phyloP scores from a whole-genome alignment of 2,888 invertebrate species.

The Periphyllus acericola region DNA sequence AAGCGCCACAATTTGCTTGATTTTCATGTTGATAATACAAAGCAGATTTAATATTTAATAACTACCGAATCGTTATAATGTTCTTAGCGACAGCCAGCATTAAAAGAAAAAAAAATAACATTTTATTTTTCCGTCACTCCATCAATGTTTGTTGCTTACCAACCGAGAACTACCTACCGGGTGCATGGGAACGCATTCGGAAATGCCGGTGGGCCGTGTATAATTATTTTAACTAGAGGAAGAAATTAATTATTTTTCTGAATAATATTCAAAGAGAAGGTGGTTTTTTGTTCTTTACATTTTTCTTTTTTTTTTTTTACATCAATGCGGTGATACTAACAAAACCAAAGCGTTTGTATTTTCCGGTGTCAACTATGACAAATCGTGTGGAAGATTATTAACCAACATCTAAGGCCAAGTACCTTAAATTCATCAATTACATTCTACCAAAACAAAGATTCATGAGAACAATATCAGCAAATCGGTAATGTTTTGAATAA shows the following conservation, averaged over 20 bases:
- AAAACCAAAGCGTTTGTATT: conserved; percentile 50
- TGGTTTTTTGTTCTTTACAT: conserved; percentile 46
- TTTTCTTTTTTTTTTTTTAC: neutral
- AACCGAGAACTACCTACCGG: conserved; percentile 40
- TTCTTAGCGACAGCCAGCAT: neutral
- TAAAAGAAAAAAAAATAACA: conserved; percentile 3
- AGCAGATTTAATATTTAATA: conserved; percentile 42
- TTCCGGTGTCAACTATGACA: conserved; percentile 61
- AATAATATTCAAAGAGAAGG: conserved; percentile 59
- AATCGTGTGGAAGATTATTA: conserved; percentile 59
- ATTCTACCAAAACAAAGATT: conserved; percentile 11
- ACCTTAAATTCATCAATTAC: conserved; percentile 56
- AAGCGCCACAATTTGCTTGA: neutral
- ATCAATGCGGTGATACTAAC: neutral
- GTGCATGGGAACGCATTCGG: conserved; percentile 52
- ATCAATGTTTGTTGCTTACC: conserved; percentile 28
- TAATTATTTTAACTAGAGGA: conserved; percentile 62
- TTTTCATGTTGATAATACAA: conserved; percentile 1
- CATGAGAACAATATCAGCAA: neutral
- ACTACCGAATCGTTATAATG: conserved; percentile 11
- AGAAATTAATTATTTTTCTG: conserved; percentile 58
- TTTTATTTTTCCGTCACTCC: conserved; percentile 28
- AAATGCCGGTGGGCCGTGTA: conserved; percentile 59
- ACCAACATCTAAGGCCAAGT: conserved; percentile 48
- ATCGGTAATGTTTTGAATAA: neutral